Base-by-base conservation (phyloP, 2,888 invertebrate species). In the Silvanus unidentatus region DNA sequence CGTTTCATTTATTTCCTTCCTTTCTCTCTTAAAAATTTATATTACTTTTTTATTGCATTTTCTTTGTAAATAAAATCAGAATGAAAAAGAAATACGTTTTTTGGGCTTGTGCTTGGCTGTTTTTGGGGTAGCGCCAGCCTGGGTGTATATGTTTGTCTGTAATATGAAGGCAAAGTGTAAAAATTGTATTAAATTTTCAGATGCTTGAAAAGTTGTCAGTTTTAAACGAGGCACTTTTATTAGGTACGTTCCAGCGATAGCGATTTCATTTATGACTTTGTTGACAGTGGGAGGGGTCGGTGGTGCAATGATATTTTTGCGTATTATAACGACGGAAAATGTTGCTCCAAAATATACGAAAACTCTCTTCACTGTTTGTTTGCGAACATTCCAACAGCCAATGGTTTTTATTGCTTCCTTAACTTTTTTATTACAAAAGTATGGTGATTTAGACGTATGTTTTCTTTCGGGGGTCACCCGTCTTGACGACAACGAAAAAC, bases 191-290 rank as follows among this genome's bases (percentile, higher is more conserved):
- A 45, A 45, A 45, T 45, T 40, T 45, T 39, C 42, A 39, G 45
- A 13, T 40, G 45, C 14, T 32, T 11, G n/a, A 12, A 32, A 32
- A 32, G 39, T 39, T 39, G 14, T 42, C 45, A 45, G 34, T 27
- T 32, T 28, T 38, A 42, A 37, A 40, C 40, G 37, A 40, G 42
- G 42, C 47, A 42, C 27, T 52, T 51, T 49, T 49, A 52, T 47
- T 52, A 47, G 47, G 49, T 41, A 16, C 22, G 42, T 44, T 22
- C 22, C 42, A 44, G 39, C 45, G 45, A 42, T 45, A 43, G 44
- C 51, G 49, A 44, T 49, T 47, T 49, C 49, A 52, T 55, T 55
- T 53, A 54, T 51, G 50, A 49, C 46, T 49, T 49, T 54, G 52
- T 55, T 55, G 55, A 55, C 55, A 52, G 53, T 45, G 30, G 28